phyloP scores from a whole-genome alignment of 2,797 vertebrate genomes.

The Danio albolineatus region DNA sequence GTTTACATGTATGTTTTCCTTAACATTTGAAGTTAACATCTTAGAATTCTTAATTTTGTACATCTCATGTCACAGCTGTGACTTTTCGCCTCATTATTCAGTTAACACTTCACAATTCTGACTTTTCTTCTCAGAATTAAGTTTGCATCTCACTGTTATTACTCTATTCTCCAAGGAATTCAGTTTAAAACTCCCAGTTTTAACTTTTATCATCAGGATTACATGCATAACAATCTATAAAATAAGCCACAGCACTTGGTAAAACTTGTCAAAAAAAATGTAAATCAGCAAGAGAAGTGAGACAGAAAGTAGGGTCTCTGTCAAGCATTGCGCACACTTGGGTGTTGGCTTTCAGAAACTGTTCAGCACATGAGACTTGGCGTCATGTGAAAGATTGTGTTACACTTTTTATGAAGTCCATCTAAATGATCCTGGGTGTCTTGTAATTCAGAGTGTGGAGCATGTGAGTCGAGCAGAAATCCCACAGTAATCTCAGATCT shows the following conservation, averaged over 20 bases:
- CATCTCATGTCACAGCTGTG: too few relatives aligned
- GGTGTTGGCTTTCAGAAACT: not conserved
- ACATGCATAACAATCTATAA: too few relatives aligned
- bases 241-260: not conserved
- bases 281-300: not conserved
- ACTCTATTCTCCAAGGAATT: too few relatives aligned
- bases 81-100: too few relatives aligned
- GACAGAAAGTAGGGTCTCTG: not conserved
- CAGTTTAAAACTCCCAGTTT: too few relatives aligned
- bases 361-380: not conserved
- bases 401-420: not conserved
- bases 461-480: conserved; percentile 19
- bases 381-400: not conserved
- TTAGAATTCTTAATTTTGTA: too few relatives aligned
- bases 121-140: too few relatives aligned
- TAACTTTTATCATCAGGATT: too few relatives aligned
- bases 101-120: too few relatives aligned
- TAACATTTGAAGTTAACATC: too few relatives aligned
- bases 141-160: too few relatives aligned
- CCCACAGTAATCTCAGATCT: conserved; percentile 15
- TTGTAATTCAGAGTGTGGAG: not conserved
- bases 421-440: not conserved
- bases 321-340: not conserved
- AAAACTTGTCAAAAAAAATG: not conserved
- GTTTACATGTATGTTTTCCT: too few relatives aligned